phyloP scores from a whole-genome alignment of 2,113 vertebrate genomes.

The Anhinga rufa region DNA sequence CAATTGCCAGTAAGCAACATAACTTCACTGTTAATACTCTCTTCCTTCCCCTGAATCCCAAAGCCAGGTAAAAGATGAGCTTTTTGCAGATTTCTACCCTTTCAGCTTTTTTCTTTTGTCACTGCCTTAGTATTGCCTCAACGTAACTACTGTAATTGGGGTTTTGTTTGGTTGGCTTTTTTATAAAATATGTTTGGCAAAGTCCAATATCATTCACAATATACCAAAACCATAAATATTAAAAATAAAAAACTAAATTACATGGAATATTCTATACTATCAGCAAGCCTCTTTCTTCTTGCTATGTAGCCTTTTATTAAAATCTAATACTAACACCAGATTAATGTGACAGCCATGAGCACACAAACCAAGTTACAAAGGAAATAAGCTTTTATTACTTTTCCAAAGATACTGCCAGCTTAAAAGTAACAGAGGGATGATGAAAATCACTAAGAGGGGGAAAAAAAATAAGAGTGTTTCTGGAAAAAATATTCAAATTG shows the following conservation, averaged over 20 bases:
- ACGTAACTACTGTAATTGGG: background rate
- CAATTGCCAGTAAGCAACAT: background rate
- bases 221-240: constrained; percentile 64
- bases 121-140: background rate
- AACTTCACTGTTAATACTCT: background rate
- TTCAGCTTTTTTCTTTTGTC: background rate
- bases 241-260: constrained; percentile 70
- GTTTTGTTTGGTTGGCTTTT: background rate
- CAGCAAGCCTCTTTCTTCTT: constrained; percentile 67
- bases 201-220: constrained; percentile 56
- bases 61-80: background rate
- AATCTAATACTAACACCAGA: constrained; percentile 74
- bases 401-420: constrained; percentile 70
- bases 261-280: constrained; percentile 49
- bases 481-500: background rate
- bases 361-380: constrained; percentile 75
- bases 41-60: background rate
- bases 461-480: background rate
- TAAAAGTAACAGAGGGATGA: constrained; percentile 64
- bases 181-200: constrained; percentile 26
- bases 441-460: constrained; percentile 12
- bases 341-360: constrained; percentile 76
- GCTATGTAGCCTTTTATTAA: constrained; percentile 74
- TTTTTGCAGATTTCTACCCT: background rate
- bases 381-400: constrained; percentile 83